Evolutionary conservation across 2,888 invertebrate species (phyloP).

Genomic region (Hirtodrosophila alboralis): DNA sequence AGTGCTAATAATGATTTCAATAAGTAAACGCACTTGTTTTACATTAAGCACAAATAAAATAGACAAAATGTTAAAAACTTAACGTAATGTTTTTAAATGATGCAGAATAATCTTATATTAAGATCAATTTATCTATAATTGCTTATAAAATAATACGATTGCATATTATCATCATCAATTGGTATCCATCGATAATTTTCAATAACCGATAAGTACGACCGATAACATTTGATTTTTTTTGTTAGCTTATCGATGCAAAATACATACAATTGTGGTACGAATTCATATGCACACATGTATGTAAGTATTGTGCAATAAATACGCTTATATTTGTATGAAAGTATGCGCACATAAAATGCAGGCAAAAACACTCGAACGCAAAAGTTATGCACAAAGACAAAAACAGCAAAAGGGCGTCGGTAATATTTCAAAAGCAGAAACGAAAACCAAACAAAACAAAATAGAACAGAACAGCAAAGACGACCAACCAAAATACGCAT

Average conservation of each 20-base stretch:
- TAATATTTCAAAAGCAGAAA: slow-evolving; percentile 79
- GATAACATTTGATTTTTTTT: slow-evolving; percentile 4
- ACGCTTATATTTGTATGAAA: background rate
- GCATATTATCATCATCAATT: too few relatives aligned
- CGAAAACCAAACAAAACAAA: slow-evolving; percentile 37
- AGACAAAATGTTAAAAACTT: too few relatives aligned
- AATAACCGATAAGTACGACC: too few relatives aligned
- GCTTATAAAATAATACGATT: too few relatives aligned
- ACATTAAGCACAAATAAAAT: too few relatives aligned
- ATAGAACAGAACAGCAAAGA: slow-evolving; percentile 17
- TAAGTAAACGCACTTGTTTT: too few relatives aligned
- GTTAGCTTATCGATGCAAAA: background rate
- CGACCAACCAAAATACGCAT: slow-evolving; percentile 15
- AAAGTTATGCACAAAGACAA: slow-evolving; percentile 67
- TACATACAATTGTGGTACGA: slow-evolving; percentile 1
- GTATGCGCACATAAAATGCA: slow-evolving; percentile 66
- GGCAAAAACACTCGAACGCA: slow-evolving; percentile 68
- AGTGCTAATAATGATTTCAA: too few relatives aligned
- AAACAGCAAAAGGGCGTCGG: slow-evolving; percentile 78
- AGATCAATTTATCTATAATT: too few relatives aligned
- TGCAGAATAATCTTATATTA: too few relatives aligned
- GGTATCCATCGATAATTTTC: too few relatives aligned
- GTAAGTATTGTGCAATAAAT: slow-evolving; percentile 1
- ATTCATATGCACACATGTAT: background rate
- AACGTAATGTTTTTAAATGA: too few relatives aligned